Percentiles rank a stretch among this genome's conserved stretches.
Evolutionary conservation across 2,888 invertebrate species (phyloP).

Genomic region (Scaptomyza reducta): DNA sequence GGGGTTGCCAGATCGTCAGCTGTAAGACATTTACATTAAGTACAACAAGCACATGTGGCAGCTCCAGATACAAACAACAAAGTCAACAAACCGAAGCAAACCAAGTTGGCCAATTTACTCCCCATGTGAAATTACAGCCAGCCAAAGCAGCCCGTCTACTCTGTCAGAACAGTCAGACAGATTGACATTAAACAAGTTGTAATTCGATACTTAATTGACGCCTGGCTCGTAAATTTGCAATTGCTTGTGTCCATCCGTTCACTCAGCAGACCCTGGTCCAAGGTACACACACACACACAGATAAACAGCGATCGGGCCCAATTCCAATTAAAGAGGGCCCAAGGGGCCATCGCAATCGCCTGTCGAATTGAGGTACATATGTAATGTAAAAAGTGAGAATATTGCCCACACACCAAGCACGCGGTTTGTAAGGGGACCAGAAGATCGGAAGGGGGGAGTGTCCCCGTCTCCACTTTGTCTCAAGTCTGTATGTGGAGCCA

Average conservation of each 20-base stretch:
- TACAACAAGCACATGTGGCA: slow-evolving; percentile 30
- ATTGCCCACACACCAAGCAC: slow-evolving; percentile 67
- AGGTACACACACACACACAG: slow-evolving; percentile 9
- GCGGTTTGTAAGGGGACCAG: neutral
- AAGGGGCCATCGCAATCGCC: slow-evolving; percentile 71
- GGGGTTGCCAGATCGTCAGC: slow-evolving; percentile 57
- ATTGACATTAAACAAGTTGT: slow-evolving; percentile 84
- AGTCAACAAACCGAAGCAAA: slow-evolving; percentile 51
- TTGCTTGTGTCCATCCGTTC: slow-evolving; percentile 48
- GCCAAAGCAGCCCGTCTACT: neutral
- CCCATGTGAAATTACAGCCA: slow-evolving; percentile 53
- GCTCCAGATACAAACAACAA: slow-evolving; percentile 17
- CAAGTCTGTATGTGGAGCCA: slow-evolving; percentile 22
- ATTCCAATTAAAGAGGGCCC: slow-evolving; percentile 79
- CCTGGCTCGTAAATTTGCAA: slow-evolving; percentile 84
- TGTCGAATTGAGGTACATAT: slow-evolving; percentile 79
- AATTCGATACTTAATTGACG: slow-evolving; percentile 85
- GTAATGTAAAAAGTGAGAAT: slow-evolving; percentile 69
- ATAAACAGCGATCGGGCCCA: slow-evolving; percentile 42
- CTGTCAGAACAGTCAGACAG: slow-evolving; percentile 47
- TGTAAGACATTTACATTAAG: slow-evolving; percentile 4
- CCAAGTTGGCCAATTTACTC: slow-evolving; percentile 75
- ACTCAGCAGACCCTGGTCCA: neutral
- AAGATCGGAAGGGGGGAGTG: neutral
- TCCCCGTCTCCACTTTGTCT: slow-evolving; percentile 5